Conservation (phyloP, 2,797 vertebrate genomes). For the Pseudochromis fuscus region DNA sequence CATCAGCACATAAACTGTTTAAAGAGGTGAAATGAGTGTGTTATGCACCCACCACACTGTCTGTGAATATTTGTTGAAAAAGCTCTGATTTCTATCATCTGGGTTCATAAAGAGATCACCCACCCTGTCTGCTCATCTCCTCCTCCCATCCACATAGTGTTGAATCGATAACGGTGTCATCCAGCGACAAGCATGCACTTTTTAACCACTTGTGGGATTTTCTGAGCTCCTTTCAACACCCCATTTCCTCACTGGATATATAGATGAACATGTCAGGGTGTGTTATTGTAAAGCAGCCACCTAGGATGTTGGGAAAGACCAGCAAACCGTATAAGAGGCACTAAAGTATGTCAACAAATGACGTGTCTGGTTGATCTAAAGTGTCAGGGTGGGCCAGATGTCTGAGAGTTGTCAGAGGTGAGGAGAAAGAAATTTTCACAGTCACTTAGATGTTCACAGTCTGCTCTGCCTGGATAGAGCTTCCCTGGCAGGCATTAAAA, state of each 20-base stretch:
- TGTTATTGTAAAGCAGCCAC: slow-evolving; percentile 60
- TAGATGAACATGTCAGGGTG: slow-evolving; percentile 49
- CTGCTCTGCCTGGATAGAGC: slow-evolving; percentile 13
- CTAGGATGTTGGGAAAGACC: not conserved
- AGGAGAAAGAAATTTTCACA: slow-evolving; percentile 24
- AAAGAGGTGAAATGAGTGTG: not conserved
- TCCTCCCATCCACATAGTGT: slow-evolving; percentile 41
- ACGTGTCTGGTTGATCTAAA: slow-evolving; percentile 33
- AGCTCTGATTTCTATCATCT: slow-evolving; percentile 3
- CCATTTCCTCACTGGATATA: slow-evolving; percentile 28
- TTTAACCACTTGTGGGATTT: slow-evolving; percentile 52
- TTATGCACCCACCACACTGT: not conserved
- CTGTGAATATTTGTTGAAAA: slow-evolving; percentile 12
- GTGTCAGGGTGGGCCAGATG: slow-evolving; percentile 26
- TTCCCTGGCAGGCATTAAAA: slow-evolving; percentile 3
- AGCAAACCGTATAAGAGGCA: slow-evolving; percentile 36
- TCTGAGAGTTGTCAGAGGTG: slow-evolving; percentile 31
- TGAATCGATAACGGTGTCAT: slow-evolving; percentile 48
- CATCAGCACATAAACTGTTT: slow-evolving; percentile 8
- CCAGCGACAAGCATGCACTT: slow-evolving; percentile 32
- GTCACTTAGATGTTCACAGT: slow-evolving; percentile 24
- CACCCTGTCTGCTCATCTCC: not conserved
- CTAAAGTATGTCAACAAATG: slow-evolving; percentile 63
- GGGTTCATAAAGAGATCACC: slow-evolving; percentile 18
- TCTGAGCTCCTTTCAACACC: slow-evolving; percentile 19